Percentiles rank a stretch among this genome's conserved stretches.
These are phyloP conservation scores for Eurypyga helias DNA, from an alignment of 2,113 vertebrate genomes.

Conservation along the genomic window DNA sequence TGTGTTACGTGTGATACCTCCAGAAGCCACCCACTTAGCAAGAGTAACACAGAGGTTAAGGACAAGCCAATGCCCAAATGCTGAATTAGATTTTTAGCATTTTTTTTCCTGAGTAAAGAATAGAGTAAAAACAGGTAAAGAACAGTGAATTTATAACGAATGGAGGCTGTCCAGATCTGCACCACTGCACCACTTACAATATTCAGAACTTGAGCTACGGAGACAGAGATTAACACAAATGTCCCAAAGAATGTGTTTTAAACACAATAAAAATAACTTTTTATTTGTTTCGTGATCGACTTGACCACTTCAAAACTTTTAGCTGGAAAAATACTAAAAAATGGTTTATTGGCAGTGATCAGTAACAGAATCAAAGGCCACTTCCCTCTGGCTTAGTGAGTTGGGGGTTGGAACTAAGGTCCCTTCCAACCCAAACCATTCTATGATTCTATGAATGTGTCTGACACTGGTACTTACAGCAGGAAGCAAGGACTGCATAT, in stretches of 20 bases:
- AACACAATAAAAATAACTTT: not conserved
- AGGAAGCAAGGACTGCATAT: conserved; percentile 96
- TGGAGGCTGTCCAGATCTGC: not conserved
- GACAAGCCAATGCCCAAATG: not conserved
- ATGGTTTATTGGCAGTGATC: not conserved
- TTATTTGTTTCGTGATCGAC: not conserved
- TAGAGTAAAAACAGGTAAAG: not conserved
- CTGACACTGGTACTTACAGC: conserved; percentile 82
- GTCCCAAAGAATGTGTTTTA: not conserved
- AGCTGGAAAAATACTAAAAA: not conserved
- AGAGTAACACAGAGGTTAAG: not conserved
- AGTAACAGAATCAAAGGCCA: not conserved
- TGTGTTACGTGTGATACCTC: not conserved
- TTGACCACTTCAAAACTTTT: not conserved
- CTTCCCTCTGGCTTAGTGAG: not conserved
- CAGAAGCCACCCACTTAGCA: not conserved
- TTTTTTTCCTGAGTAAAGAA: not conserved
- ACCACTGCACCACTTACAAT: not conserved
- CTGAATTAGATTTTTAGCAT: not conserved
- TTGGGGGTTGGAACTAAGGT: too few relatives aligned
- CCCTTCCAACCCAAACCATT: too few relatives aligned
- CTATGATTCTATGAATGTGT: too few relatives aligned
- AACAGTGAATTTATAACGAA: not conserved
- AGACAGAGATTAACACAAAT: not conserved
- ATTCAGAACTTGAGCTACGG: not conserved